Evolutionary conservation across 2,113 vertebrate genomes (phyloP).

Genomic region (Deroptyus accipitrinus): DNA sequence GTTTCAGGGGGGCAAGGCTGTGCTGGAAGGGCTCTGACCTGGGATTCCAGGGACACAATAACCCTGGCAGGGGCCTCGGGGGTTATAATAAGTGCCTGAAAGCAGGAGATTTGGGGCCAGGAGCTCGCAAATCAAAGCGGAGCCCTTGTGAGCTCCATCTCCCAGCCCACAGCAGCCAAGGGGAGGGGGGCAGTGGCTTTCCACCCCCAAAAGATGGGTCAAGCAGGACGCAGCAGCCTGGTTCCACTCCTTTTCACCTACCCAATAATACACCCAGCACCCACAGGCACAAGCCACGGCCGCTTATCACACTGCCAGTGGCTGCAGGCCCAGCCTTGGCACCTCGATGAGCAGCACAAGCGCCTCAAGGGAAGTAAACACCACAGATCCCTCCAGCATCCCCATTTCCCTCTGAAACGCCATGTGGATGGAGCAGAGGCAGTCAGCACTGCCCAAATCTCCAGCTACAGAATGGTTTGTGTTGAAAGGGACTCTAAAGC

Average conservation of each 20-base stretch:
- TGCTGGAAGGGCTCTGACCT: neutral
- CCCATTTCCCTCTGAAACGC: neutral
- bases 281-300: neutral
- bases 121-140: neutral
- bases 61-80: neutral
- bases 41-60: rapidly evolving
- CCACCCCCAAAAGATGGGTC: neutral
- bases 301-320: rapidly evolving
- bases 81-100: neutral
- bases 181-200: neutral
- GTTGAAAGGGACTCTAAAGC: neutral
- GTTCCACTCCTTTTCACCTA: neutral
- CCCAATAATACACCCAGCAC: rapidly evolving
- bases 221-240: neutral
- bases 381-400: neutral
- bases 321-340: neutral
- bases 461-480: neutral
- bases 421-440: rapidly evolving
- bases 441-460: neutral
- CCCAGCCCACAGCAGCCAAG: neutral
- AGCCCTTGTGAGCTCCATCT: neutral
- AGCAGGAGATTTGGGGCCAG: neutral
- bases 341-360: neutral
- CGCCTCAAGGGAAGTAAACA: neutral
- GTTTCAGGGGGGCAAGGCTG: neutral